Conservation (phyloP, 2,888 invertebrate species). For the Callimorpha dominula region DNA sequence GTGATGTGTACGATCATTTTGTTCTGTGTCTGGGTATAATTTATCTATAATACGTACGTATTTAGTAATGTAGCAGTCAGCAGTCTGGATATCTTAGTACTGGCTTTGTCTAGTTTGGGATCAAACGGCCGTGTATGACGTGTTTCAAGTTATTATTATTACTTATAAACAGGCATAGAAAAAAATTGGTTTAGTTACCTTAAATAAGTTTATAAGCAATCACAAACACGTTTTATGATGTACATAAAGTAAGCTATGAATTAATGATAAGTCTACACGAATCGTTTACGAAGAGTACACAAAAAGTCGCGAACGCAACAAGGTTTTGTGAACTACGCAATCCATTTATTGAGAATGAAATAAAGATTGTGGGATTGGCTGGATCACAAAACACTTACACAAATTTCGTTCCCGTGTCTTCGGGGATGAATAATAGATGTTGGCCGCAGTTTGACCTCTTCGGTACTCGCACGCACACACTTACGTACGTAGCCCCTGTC, state of each 20-base stretch:
- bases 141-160: background rate
- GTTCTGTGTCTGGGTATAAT: no score
- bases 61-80: no score
- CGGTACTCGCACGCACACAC: slow-evolving; percentile 50
- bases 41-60: no score
- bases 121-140: no score
- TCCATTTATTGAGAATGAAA: slow-evolving; percentile 83
- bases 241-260: slow-evolving; percentile 22
- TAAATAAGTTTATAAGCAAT: background rate
- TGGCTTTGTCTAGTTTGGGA: no score
- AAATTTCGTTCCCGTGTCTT: slow-evolving; percentile 84
- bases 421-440: slow-evolving; percentile 83
- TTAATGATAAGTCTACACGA: slow-evolving; percentile 23
- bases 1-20: no score
- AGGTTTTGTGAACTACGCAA: slow-evolving; percentile 76
- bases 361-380: slow-evolving; percentile 82
- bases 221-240: slow-evolving; percentile 20
- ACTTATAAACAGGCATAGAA: background rate
- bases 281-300: slow-evolving; percentile 55
- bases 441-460: slow-evolving; percentile 67
- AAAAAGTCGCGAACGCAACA: slow-evolving; percentile 72
- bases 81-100: no score
- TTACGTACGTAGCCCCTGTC: slow-evolving; percentile 15
- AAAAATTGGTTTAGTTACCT: background rate
- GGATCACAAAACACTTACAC: slow-evolving; percentile 85